phyloP scores from a whole-genome alignment of 2,797 vertebrate genomes.

The Eidolon dupreanum region DNA sequence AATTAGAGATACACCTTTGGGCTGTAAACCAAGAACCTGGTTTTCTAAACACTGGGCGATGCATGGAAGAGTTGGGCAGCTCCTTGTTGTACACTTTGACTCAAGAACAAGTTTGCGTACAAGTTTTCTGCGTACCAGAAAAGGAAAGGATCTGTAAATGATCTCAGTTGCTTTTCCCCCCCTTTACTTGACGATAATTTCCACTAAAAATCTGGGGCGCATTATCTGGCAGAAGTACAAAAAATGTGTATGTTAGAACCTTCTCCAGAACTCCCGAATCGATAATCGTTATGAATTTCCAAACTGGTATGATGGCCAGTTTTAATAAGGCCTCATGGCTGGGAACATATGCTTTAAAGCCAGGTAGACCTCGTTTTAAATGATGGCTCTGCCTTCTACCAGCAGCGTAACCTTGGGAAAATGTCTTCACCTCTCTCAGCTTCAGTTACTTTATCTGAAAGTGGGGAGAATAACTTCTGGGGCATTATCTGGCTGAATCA shows the following conservation, averaged over 20 bases:
- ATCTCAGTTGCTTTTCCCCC: too few relatives aligned
- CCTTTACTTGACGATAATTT: not conserved
- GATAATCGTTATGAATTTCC: not conserved
- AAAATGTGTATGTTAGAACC: not conserved
- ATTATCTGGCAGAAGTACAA: not conserved
- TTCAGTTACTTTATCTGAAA: conserved; percentile 17
- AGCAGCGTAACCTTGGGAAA: not conserved
- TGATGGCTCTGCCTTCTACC: not conserved
- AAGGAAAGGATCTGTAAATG: not conserved
- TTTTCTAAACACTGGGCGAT: too few relatives aligned
- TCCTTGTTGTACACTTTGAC: not conserved
- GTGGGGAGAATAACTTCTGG: not conserved
- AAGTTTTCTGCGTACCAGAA: too few relatives aligned
- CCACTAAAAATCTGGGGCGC: not conserved
- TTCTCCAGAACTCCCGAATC: not conserved
- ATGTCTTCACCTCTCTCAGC: not conserved
- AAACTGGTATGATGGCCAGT: not conserved
- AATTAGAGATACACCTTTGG: not conserved
- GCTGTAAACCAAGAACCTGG: not conserved
- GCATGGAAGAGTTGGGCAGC: not conserved
- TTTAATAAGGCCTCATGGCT: not conserved
- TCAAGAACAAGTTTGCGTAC: too few relatives aligned
- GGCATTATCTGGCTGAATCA: not conserved
- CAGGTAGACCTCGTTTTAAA: not conserved
- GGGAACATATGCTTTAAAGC: not conserved